Evolutionary conservation across 2,113 vertebrate species (phyloP), one percentile per base, ranked within the genome.

Genomic region (Potamarius usumacintae): DNA sequence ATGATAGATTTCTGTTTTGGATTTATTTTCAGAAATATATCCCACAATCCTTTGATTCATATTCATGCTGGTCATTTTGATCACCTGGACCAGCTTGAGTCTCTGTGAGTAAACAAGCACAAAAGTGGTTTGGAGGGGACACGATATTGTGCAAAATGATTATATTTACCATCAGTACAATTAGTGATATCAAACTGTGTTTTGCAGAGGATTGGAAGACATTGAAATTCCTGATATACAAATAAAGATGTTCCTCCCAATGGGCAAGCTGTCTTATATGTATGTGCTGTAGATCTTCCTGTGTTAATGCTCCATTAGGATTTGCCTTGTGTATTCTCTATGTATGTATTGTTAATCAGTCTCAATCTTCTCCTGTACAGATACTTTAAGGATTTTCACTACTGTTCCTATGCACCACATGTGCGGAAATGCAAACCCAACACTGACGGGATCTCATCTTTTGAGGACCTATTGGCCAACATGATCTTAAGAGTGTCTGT

Each of bases 321-420:
- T 25, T 10, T n/a, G 11, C 20, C 50, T 5, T 6, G 20, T 80
- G 34, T 42, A 42, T 42, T 42, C 34, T 42, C 25, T 63, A 85
- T 58, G 71, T 48, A 15, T 76, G 76, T 71, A 57, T 25, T 63
- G 3, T n/a, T 52, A 7, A 22, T 71, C 76, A n/a, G 48, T 2
- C 4, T 62, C 7, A 77, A 72, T 62, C 20, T 9, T 87, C 10
- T 84, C n/a, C 63, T 63, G 65, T 83, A 86, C 90, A 97, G 96
- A 92, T 97, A 96, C 92, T 97, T 97, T 90, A 96, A 94, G 93
- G 96, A 92, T 86, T 97, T 97, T 93, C 94, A 95, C 80, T 97
- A 96, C 86, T 96, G 96, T 91, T 97, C 96, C 52, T 97, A 96
- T 63, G 96, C 93, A 22, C 95, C 96, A 58, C 96, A 96, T 12